Percentiles rank a stretch among this genome's conserved stretches.
phyloP scores from a whole-genome alignment of 2,888 invertebrate species.

The Macrosiphum euphorbiae region DNA sequence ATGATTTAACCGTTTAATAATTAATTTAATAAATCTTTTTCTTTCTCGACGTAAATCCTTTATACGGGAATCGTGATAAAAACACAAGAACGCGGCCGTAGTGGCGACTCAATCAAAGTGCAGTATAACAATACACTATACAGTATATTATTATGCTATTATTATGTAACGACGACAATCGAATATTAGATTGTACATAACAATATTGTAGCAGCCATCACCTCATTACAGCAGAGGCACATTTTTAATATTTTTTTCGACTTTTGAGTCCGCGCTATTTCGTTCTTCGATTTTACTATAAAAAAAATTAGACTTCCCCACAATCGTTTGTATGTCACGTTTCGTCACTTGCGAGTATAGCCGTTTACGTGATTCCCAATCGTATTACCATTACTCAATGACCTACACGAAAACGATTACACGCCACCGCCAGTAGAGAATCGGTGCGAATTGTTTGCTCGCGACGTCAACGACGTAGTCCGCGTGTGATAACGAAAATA shows the following conservation, averaged over 20 bases:
- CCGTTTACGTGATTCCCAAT: neutral
- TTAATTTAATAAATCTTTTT: neutral
- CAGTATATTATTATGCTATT: neutral
- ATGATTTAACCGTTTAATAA: neutral
- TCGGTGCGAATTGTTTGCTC: neutral
- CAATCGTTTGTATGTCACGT: neutral
- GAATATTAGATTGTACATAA: neutral
- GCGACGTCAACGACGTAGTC: neutral
- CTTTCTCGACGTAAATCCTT: neutral
- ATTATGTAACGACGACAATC: neutral
- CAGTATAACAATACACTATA: too few species aligned
- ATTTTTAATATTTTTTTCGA: neutral
- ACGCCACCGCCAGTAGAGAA: neutral
- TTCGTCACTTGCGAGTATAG: neutral
- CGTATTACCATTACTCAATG: neutral
- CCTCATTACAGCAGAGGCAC: neutral
- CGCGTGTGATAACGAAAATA: neutral
- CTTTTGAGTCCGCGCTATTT: neutral
- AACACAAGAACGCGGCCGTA: too few species aligned
- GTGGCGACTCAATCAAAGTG: too few species aligned
- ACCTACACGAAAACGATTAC: neutral
- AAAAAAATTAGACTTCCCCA: neutral
- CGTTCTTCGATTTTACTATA: neutral
- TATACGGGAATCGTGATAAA: neutral
- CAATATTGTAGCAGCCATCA: neutral